phyloP scores from a whole-genome alignment of 64 coral and sea anemone genomes.

The Astreopora myriophthalma region DNA sequence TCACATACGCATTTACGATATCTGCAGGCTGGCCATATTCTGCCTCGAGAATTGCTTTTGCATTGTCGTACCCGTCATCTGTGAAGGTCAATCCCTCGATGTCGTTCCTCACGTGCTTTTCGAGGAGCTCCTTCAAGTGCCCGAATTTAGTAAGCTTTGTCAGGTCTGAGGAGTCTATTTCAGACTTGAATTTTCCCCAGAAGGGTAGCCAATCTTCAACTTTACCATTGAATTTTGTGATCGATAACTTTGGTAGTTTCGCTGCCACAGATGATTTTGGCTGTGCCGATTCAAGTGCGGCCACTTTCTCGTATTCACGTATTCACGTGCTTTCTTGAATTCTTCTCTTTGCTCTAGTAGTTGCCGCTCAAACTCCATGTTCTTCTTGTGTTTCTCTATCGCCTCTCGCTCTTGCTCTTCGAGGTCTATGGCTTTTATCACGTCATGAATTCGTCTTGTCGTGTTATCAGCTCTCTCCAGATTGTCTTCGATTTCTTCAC shows the following conservation, averaged over 20 bases:
- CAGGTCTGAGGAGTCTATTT: constrained; percentile 17
- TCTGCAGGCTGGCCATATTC: constrained; percentile 46
- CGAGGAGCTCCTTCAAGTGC: constrained; percentile 27
- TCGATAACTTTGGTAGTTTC: too few species aligned
- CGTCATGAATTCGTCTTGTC: neutral
- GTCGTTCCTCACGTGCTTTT: neutral
- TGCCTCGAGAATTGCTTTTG: constrained; percentile 37
- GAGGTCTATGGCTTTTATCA: neutral
- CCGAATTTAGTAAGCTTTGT: constrained; percentile 47
- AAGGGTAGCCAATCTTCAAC: constrained; percentile 54
- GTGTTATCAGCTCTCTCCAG: neutral
- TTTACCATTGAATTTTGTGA: too few species aligned
- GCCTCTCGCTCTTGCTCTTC: too few species aligned
- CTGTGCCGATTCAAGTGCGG: too few species aligned
- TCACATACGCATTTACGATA: constrained; percentile 44
- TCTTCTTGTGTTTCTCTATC: too few species aligned
- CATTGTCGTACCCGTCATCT: neutral
- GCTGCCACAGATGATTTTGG: too few species aligned
- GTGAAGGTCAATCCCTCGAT: constrained; percentile 56
- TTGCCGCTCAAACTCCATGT: too few species aligned
- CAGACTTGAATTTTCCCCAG: constrained; percentile 40
- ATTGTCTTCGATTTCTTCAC: constrained; percentile 9
- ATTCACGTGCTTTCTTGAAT: too few species aligned
- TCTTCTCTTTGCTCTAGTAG: too few species aligned
- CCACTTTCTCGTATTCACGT: too few species aligned